These are phyloP conservation scores for Notiomystis cincta DNA, from an alignment of 2,113 vertebrate genomes.

Conservation along the genomic window DNA sequence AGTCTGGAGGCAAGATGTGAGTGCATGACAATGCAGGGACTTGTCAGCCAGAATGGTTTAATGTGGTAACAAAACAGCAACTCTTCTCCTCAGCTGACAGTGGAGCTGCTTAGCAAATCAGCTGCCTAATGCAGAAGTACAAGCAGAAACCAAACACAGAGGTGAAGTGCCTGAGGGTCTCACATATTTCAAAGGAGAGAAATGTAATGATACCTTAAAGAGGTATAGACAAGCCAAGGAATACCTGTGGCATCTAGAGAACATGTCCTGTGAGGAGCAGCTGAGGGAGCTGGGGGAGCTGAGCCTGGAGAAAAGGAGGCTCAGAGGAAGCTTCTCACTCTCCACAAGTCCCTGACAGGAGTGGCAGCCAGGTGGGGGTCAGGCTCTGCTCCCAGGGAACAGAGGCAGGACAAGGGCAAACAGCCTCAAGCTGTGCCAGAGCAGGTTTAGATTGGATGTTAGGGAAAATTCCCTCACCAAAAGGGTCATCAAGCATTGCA, in stretches of 20 bases:
- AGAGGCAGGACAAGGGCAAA: background rate
- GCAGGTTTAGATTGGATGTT: background rate
- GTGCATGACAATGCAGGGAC: background rate
- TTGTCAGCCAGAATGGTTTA: background rate
- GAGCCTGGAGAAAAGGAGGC: background rate
- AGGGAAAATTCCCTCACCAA: background rate
- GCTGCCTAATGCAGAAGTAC: slow-evolving; percentile 2
- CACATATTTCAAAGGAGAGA: slow-evolving; percentile 62
- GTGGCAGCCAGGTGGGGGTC: background rate
- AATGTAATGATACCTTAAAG: slow-evolving; percentile 64
- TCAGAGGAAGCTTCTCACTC: background rate
- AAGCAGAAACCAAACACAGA: slow-evolving; percentile 52
- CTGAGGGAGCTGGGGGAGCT: background rate
- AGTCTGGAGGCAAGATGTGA: background rate
- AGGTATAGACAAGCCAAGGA: slow-evolving; percentile 34
- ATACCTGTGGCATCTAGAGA: slow-evolving; percentile 23
- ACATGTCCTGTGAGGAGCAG: background rate
- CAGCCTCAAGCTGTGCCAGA: background rate
- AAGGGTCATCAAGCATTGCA: background rate
- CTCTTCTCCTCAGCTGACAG: background rate
- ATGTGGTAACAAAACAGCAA: background rate
- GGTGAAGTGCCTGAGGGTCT: slow-evolving; percentile 51
- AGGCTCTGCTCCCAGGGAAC: background rate
- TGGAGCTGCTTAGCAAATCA: background rate
- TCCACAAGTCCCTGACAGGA: background rate